A percentile compares a stretch with the other conserved stretches of the same genome.
Evolutionary conservation across 2,797 vertebrate genomes (phyloP).

Genomic region (Anguilla obscura): DNA sequence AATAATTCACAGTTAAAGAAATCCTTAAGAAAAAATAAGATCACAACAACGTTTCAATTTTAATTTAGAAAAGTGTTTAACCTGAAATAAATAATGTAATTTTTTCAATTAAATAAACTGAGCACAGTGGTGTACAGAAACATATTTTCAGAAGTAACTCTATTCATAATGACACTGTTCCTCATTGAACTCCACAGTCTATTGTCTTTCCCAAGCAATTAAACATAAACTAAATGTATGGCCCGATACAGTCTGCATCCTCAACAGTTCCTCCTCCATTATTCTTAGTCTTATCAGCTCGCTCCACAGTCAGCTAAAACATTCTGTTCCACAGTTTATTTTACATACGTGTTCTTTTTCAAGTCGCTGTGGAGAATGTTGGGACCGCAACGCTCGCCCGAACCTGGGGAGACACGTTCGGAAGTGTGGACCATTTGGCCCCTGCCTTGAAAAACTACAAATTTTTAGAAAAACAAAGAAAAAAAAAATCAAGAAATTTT

Average conservation of each 20-base stretch:
- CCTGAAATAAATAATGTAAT: not conserved
- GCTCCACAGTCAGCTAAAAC: not conserved
- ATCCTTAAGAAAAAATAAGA: slow-evolving; percentile 8
- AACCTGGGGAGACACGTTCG: no score
- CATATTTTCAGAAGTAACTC: not conserved
- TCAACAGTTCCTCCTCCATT: not conserved
- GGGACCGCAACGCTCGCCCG: not conserved
- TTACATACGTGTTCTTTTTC: not conserved
- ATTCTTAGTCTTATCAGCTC: not conserved
- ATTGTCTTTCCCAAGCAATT: slow-evolving; percentile 14
- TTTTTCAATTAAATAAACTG: not conserved
- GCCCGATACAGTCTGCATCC: not conserved
- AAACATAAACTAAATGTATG: not conserved
- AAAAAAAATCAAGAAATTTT: slow-evolving; percentile 22
- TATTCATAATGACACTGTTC: not conserved
- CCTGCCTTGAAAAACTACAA: not conserved
- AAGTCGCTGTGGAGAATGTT: not conserved
- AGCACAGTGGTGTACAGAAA: not conserved
- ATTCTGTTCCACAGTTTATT: not conserved
- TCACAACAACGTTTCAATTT: not conserved
- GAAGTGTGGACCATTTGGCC: not conserved
- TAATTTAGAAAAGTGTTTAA: not conserved
- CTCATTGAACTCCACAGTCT: not conserved
- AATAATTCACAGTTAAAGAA: not conserved
- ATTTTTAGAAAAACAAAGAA: not conserved